Evolutionary conservation across 2,113 vertebrate genomes (phyloP).

Genomic region (Athene noctua): DNA sequence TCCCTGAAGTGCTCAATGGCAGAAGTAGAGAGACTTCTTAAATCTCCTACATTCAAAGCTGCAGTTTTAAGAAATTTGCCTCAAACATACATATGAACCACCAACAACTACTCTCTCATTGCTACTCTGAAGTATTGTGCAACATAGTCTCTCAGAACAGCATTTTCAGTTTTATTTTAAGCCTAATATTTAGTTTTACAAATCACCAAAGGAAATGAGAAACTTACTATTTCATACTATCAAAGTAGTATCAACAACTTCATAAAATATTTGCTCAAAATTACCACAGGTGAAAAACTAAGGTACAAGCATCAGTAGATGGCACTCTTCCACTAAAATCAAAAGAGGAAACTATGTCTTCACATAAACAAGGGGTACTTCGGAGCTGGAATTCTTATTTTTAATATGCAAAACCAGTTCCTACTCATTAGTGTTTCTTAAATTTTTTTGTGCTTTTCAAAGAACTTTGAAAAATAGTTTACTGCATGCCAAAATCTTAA

Average conservation of each 20-base stretch:
- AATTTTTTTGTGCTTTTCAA: background rate
- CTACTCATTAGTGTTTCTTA: background rate
- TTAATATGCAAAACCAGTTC: background rate
- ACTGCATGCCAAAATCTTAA: background rate
- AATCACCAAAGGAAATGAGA: background rate
- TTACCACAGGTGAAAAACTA: background rate
- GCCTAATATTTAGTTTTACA: background rate
- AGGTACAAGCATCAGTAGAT: slow-evolving; percentile 34
- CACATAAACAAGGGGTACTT: background rate
- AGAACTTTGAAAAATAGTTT: background rate
- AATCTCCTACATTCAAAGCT: background rate
- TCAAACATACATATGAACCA: background rate
- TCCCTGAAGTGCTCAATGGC: background rate
- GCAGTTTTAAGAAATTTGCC: background rate
- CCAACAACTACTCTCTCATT: background rate
- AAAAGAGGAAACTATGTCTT: background rate
- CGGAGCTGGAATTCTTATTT: background rate
- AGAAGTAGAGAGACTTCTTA: background rate
- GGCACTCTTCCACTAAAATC: slow-evolving; percentile 43
- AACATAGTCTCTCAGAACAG: background rate
- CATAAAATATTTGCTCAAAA: background rate
- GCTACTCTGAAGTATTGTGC: background rate
- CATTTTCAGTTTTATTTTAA: background rate
- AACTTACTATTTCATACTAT: background rate
- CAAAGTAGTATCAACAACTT: background rate